Percentiles rank a stretch among this genome's conserved stretches.
phyloP scores from a whole-genome alignment of 1,140 invertebrate species.

The Hyposmocoma kahamanoa region DNA sequence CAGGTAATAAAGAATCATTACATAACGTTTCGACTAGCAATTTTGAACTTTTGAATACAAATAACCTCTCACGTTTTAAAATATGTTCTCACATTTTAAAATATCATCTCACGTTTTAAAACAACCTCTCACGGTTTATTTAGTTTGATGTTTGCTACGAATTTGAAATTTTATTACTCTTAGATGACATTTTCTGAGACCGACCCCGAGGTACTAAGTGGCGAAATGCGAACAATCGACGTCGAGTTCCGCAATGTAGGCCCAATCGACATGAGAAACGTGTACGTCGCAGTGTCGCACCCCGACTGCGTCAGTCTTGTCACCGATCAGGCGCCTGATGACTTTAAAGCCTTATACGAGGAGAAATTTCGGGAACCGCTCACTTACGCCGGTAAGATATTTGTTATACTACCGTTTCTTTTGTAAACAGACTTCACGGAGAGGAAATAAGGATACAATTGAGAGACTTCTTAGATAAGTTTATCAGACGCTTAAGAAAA shows the following conservation, averaged over 20 bases:
- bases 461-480: no score
- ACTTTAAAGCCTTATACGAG: conserved; percentile 45
- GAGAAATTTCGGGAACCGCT: conserved; percentile 43
- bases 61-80: no score
- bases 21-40: no score
- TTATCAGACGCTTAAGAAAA: no score
- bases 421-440: no score
- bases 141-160: no score
- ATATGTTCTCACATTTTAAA: no score
- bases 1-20: conserved; percentile 73
- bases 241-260: conserved; percentile 83
- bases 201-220: conserved; percentile 80
- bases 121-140: no score
- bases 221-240: conserved; percentile 81
- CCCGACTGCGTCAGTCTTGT: conserved; percentile 79
- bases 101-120: no score
- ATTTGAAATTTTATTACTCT: conserved; percentile 16
- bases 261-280: conserved; percentile 77
- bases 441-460: no score
- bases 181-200: conserved; percentile 79
- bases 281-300: conserved; percentile 80
- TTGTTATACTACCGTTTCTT: no score
- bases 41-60: no score
- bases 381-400: conserved; percentile 32
- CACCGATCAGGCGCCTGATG: conserved; percentile 33